These are phyloP conservation scores for Beaufortia kweichowensis DNA, from an alignment of 2,113 vertebrate genomes.

Conservation along the genomic window DNA sequence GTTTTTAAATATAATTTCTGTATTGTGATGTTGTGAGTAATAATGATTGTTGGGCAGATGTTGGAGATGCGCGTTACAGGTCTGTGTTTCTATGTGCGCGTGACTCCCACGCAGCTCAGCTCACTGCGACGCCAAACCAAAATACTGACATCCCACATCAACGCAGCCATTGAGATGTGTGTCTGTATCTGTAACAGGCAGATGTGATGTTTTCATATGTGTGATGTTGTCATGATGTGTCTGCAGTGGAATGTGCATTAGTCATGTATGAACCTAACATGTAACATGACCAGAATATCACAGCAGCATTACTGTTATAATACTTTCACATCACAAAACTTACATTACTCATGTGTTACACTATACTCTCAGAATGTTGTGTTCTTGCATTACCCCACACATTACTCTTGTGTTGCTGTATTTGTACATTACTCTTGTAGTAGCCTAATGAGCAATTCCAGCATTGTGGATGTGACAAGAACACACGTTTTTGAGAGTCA, in stretches of 20 bases:
- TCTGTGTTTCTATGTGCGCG: slow-evolving; percentile 37
- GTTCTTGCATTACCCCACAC: too few species aligned
- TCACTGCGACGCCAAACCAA: slow-evolving; percentile 38
- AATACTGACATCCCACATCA: slow-evolving; percentile 2
- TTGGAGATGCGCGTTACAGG: slow-evolving; percentile 14
- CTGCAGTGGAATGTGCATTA: background rate
- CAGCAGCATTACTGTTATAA: background rate
- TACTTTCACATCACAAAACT: background rate
- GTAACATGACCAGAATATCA: too few species aligned
- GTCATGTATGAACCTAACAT: background rate
- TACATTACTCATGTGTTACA: too few species aligned
- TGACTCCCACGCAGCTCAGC: slow-evolving; percentile 49
- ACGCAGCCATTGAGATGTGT: background rate
- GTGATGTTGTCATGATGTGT: background rate
- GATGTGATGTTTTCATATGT: background rate
- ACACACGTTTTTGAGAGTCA: too few species aligned
- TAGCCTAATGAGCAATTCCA: too few species aligned
- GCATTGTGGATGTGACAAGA: too few species aligned
- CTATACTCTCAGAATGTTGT: too few species aligned
- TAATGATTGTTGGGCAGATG: background rate
- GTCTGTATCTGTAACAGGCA: background rate
- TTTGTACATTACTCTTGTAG: too few species aligned
- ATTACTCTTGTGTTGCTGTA: too few species aligned
- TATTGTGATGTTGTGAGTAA: background rate
- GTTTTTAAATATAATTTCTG: background rate